Conservation (phyloP, 2,888 invertebrate genomes). For the Sarcophaga caerulescens region DNA sequence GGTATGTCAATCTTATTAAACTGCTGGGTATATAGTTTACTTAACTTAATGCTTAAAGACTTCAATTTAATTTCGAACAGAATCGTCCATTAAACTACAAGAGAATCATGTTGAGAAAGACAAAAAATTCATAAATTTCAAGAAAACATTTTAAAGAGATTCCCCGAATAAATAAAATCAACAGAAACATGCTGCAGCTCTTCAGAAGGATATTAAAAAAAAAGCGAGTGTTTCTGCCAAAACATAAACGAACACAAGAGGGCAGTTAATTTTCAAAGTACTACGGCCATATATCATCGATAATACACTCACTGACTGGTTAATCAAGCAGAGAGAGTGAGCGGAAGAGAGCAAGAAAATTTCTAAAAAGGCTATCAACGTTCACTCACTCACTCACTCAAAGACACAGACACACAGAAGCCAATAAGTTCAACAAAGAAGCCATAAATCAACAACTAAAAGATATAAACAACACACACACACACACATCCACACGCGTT, state of each 20-base stretch:
- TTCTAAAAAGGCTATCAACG: constrained; percentile 5
- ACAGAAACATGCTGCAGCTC: too few relatives aligned
- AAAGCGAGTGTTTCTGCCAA: constrained; percentile 11
- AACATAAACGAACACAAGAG: constrained; percentile 1
- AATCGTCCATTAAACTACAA: too few relatives aligned
- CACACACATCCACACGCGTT: constrained; percentile 3
- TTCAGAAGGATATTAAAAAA: constrained; percentile 7
- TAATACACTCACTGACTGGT: constrained; percentile 57
- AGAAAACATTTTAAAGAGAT: constrained; percentile 23
- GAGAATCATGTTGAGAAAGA: too few relatives aligned
- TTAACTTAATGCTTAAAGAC: too few relatives aligned
- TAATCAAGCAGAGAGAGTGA: constrained; percentile 28
- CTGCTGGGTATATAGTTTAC: too few relatives aligned
- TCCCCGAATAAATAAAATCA: background rate
- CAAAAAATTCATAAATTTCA: too few relatives aligned
- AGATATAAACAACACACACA: constrained; percentile 28
- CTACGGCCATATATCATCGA: constrained; percentile 59
- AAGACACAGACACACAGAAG: constrained; percentile 43
- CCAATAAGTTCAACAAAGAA: constrained; percentile 58
- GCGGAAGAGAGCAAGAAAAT: background rate
- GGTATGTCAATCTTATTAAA: too few relatives aligned
- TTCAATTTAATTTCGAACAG: too few relatives aligned
- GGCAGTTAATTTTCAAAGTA: constrained; percentile 49
- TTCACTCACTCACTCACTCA: background rate
- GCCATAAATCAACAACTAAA: constrained; percentile 58